A percentile compares a stretch with the other conserved stretches of the same genome.
These are phyloP conservation scores for Caenorhabditis afra DNA, from an alignment of 2,888 invertebrate genomes.

Conservation along the genomic window DNA sequence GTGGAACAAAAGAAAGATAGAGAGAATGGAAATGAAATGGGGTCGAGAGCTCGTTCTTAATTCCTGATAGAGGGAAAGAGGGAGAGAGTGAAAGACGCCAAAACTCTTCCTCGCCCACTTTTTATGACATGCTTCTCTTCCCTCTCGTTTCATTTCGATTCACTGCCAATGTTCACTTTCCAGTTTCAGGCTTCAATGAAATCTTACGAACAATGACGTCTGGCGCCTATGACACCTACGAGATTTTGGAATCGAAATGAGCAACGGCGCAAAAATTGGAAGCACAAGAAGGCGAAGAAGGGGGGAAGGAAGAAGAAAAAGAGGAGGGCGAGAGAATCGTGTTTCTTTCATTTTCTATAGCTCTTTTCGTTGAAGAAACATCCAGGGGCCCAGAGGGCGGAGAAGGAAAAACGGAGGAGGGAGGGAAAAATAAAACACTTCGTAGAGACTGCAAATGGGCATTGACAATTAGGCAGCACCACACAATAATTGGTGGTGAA, in stretches of 20 bases:
- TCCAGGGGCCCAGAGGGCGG: slow-evolving; percentile 4
- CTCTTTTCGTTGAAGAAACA: slow-evolving; percentile 36
- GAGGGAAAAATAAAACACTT: slow-evolving; percentile 44
- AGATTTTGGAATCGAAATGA: slow-evolving; percentile 22
- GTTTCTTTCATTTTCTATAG: slow-evolving; percentile 31
- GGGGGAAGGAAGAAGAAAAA: slow-evolving; percentile 3
- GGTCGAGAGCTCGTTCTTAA: slow-evolving; percentile 12
- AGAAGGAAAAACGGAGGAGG: neutral
- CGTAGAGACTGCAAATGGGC: slow-evolving; percentile 36
- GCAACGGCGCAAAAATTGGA: slow-evolving; percentile 2
- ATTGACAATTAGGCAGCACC: slow-evolving; percentile 44
- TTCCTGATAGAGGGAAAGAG: slow-evolving; percentile 8
- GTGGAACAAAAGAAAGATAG: slow-evolving; percentile 6
- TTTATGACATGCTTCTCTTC: neutral
- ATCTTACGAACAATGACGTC: slow-evolving; percentile 24
- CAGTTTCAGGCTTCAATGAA: slow-evolving; percentile 6
- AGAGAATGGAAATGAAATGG: slow-evolving; percentile 23
- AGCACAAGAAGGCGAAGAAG: slow-evolving; percentile 22
- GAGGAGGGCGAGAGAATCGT: neutral
- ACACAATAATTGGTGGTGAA: slow-evolving; percentile 42
- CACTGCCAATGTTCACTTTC: neutral
- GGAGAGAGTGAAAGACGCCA: too few species aligned
- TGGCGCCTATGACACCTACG: slow-evolving; percentile 21
- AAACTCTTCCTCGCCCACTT: slow-evolving; percentile 1
- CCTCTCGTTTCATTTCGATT: neutral